Evolutionary conservation across 1,140 invertebrate genomes (phyloP), one percentile per base, ranked within the genome.

Genomic region (Bursaphelenchus mucronatus): DNA sequence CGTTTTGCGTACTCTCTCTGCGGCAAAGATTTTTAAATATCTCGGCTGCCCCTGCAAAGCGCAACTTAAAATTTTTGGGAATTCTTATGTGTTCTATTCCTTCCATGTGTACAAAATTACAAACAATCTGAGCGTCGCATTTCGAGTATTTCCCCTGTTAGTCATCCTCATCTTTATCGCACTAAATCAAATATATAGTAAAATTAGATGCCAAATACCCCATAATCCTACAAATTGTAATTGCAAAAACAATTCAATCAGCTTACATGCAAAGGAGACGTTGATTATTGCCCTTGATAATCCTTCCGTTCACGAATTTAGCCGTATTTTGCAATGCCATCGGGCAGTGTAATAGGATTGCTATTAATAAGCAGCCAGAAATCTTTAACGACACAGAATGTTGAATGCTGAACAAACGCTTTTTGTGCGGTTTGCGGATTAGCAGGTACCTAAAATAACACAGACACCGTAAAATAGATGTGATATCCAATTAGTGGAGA

Each of bases 321-420:
- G 67, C 69, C 10, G 44, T 71, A 43, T 71, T 76, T 56, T 78
- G 78, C 5, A 78, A 49, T 2, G 68, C 70, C 67, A 78, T 78
- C 13, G 76, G 76, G 13, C 62, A 40, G 47, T 78, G 76, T 15
- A 78, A 57, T 1, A 79, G n/a, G 19, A 78, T 40, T 9, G 78
- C 63, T n/a, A 67, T 17, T 7, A 71, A 11, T n/a, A 80, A 63
- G 57, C 68, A 64, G 9, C 59, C 30, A 19, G 52, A 30, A 47
- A 78, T 78, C 52, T 74, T 76, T 5, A 61, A 15, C 5, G 61
- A 52, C 13, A 76, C 76, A 19, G 59, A 67, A n/a, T 41, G 62
- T 51, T 73, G 59, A n/a, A 76, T 78, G 46, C 64, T 70, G 10
- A 69, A 49, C 7, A 72, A 54, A 8, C 71, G 70, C 10, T 8